Evolutionary conservation across 1,140 invertebrate species (phyloP).

Genomic region (Ectropis grisescens): DNA sequence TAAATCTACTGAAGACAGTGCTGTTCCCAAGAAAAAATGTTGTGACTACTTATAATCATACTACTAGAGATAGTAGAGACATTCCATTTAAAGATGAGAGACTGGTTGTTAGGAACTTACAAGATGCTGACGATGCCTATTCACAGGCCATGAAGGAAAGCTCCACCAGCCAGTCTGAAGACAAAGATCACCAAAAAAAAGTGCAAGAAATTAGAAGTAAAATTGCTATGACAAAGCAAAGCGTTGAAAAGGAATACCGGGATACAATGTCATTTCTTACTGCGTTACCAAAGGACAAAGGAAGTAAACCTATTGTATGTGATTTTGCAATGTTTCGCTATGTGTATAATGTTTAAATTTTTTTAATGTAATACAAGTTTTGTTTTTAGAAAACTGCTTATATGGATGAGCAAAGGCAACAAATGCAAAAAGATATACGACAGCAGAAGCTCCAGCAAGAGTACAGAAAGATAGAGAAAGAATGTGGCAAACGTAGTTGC

Average conservation of each 20-base stretch:
- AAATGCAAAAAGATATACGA: constrained; percentile 28
- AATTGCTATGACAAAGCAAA: constrained; percentile 48
- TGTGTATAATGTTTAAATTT: no score
- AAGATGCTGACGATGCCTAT: constrained; percentile 48
- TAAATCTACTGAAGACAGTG: no score
- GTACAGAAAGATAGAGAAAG: constrained; percentile 41
- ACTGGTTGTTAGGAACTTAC: constrained; percentile 31
- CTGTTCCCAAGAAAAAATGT: constrained; percentile 22
- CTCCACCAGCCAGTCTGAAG: constrained; percentile 8
- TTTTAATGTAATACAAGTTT: constrained; percentile 3
- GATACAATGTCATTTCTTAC: constrained; percentile 59
- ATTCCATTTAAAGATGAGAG: constrained; percentile 21
- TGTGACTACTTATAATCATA: constrained; percentile 47
- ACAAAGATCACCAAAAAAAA: constrained; percentile 26
- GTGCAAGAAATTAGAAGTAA: constrained; percentile 34
- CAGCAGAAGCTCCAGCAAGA: constrained; percentile 45
- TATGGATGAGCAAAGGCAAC: constrained; percentile 35
- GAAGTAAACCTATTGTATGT: constrained; percentile 30
- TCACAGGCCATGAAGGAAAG: constrained; percentile 43
- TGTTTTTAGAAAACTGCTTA: constrained; percentile 37
- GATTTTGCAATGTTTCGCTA: constrained; percentile 4
- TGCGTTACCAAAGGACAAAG: constrained; percentile 41
- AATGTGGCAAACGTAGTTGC: constrained; percentile 29
- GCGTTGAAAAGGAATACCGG: constrained; percentile 57
- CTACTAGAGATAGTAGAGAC: constrained; percentile 37